A percentile compares a stretch with the other conserved stretches of the same genome.
Evolutionary conservation across 2,797 vertebrate species (phyloP).

Genomic region (Rhinoraja longicauda): DNA sequence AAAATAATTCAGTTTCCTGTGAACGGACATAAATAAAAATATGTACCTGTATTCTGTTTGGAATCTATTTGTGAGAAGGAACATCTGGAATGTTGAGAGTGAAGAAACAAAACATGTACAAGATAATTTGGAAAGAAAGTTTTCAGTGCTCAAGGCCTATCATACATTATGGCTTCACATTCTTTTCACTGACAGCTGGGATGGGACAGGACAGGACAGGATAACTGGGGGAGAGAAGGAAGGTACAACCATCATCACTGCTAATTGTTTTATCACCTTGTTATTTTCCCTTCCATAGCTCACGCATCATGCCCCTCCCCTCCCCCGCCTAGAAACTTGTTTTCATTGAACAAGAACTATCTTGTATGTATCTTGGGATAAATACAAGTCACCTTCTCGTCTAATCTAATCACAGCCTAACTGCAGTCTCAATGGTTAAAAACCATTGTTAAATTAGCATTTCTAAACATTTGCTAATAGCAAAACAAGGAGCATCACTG

Average conservation of each 20-base stretch:
- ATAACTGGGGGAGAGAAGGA: not conserved
- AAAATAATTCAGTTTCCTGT: not conserved
- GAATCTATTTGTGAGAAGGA: not conserved
- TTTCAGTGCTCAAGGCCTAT: not conserved
- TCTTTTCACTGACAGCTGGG: not conserved
- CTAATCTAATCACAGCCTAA: slow-evolving; percentile 21
- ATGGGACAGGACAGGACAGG: not conserved
- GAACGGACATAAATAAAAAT: not conserved
- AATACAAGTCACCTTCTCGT: too few relatives aligned
- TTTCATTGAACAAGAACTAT: slow-evolving; percentile 14
- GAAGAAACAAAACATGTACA: not conserved
- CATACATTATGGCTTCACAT: not conserved
- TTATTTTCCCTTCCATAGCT: not conserved
- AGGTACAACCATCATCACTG: not conserved
- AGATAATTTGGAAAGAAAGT: too few relatives aligned
- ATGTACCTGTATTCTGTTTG: not conserved
- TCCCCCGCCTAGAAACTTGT: not conserved
- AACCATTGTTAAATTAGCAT: slow-evolving; percentile 27
- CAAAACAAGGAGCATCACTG: not conserved
- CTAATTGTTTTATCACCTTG: not conserved
- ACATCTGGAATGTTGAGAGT: not conserved
- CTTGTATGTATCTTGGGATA: not conserved
- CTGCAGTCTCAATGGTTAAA: not conserved
- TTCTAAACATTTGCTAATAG: slow-evolving; percentile 14
- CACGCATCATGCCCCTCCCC: not conserved